Base-by-base conservation (phyloP, 2,113 vertebrate genomes). In the Paratilapia polleni region DNA sequence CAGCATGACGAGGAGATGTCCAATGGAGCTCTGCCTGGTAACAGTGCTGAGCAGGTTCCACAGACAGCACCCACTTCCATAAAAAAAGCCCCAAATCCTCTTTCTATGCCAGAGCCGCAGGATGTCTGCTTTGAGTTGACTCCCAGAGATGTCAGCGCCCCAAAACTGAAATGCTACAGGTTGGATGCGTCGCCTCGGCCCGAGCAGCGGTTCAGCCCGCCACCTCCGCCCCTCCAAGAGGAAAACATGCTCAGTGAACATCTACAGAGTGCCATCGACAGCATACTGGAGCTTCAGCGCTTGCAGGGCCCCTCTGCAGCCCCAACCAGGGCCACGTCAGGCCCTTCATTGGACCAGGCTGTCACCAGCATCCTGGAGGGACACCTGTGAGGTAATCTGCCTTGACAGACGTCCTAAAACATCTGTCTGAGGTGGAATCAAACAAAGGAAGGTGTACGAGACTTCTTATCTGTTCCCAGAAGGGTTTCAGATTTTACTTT, bases 181-280 rank as follows among this genome's bases (percentile, higher is more conserved):
- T 19, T 81, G 77, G 92, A 91, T 4, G 77, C n/a, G 38, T 83
- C 91, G 1, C 84, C 87, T 15, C 76, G 2, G 59, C 60, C 56
- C 9, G 87, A 92, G 89, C 90, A 83, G 52, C 78, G 22, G 22
- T 80, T 80, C 76, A 88, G 81, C 64, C 86, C 88, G 7, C 78
- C 68, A 1, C 82, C 87, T 1, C 81, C 76, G 1, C 77, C 88
- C 12, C 90, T 90, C 52, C 94, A 92, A 38, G 95, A 96, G 79
- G 96, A 96, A 87, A 93, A 89, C 85, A 91, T 95, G 82, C 95
- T 97, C 77, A 96, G 91, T 1, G 95, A 96, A 88, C 95, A 96
- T 56, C 94, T 97, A 5, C 96, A 97, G 94, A 97, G 96, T 38
- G 96, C 96, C 82, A 96, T 97, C 68, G 94, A 97, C 95, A 97